Base-by-base conservation (phyloP, 2,797 vertebrate species). In the Fratercula arctica region DNA sequence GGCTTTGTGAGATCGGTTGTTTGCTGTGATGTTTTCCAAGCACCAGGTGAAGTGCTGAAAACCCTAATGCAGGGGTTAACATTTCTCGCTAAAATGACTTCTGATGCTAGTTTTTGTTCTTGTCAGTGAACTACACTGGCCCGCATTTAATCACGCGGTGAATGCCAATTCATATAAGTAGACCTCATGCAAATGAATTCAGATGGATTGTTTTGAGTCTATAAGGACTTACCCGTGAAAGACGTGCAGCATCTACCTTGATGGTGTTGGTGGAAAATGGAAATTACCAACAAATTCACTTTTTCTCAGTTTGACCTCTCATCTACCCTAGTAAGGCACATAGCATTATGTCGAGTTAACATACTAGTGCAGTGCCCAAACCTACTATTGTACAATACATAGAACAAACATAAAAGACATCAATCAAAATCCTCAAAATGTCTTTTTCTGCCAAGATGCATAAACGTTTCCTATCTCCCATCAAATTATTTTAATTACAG, bases 401-500 rank as follows among this genome's bases (percentile, higher is more conserved):
- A 94, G 95, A 96, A 96, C 93, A 97, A 96, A 97, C 89, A 96
- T 97, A 96, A 95, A 96, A 97, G 97, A 92, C 97, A 98, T 97
- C 97, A 97, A 98, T 98, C 97, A 97, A 97, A 98, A 97, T 95
- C 94, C 96, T 96, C 95, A 96, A 97, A 97, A 98, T 97, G 96
- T 97, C 96, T 97, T 98, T 97, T 97, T 97, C 97, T 98, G 97
- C 97, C 96, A 98, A 98, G 97, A 96, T 89, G 97, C 97, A 97
- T 97, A 97, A 97, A 97, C 87, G 94, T 96, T 97, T 96, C 96
- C 95, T 97, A 98, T 97, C 97, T 97, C 94, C 95, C 97, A 98
- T 98, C 97, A 97, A 97, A 97, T 98, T 97, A 97, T 97, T 98
- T 98, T 98, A 98, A 98, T 98, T 97, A 98, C 83, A 97, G 96